phyloP scores from a whole-genome alignment of 2,888 invertebrate genomes.

The Cosmia pyralina region DNA sequence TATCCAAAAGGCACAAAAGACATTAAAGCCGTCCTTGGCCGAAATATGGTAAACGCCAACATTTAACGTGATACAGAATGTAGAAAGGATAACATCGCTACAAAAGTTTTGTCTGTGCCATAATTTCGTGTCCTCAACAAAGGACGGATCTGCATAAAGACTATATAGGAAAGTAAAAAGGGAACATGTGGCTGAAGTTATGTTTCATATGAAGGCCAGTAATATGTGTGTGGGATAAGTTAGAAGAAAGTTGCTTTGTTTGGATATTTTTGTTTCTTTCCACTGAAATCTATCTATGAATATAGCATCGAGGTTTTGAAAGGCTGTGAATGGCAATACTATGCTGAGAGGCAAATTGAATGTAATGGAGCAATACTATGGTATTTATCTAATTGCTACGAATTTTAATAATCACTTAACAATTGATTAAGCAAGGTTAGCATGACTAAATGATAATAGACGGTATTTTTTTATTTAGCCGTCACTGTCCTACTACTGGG shows the following conservation, averaged over 20 bases:
- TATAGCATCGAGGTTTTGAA: not conserved
- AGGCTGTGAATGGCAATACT: not conserved
- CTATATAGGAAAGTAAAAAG: constrained; percentile 65
- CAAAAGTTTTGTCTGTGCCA: constrained; percentile 58
- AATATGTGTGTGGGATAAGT: constrained; percentile 63
- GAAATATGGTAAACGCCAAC: constrained; percentile 39
- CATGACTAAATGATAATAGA: too few relatives aligned
- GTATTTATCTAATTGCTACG: not conserved
- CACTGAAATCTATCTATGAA: not conserved
- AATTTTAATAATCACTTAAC: not conserved
- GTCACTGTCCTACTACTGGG: too few relatives aligned
- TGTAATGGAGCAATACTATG: not conserved
- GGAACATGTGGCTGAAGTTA: constrained; percentile 66
- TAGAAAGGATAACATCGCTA: constrained; percentile 55
- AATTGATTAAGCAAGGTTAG: not conserved
- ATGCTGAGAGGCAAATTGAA: not conserved
- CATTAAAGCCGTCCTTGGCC: constrained; percentile 47
- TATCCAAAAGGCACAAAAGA: constrained; percentile 8
- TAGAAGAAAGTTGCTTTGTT: constrained; percentile 35
- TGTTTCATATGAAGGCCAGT: constrained; percentile 60
- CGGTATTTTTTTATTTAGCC: not conserved
- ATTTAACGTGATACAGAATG: constrained; percentile 45
- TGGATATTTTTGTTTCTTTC: not conserved
- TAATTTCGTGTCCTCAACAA: constrained; percentile 58
- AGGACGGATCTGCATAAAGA: constrained; percentile 70